Percentiles rank a stretch among this genome's conserved stretches.
These are phyloP conservation scores for Craterocephalus amniculus DNA, from an alignment of 2,797 vertebrate species.

Conservation along the genomic window DNA sequence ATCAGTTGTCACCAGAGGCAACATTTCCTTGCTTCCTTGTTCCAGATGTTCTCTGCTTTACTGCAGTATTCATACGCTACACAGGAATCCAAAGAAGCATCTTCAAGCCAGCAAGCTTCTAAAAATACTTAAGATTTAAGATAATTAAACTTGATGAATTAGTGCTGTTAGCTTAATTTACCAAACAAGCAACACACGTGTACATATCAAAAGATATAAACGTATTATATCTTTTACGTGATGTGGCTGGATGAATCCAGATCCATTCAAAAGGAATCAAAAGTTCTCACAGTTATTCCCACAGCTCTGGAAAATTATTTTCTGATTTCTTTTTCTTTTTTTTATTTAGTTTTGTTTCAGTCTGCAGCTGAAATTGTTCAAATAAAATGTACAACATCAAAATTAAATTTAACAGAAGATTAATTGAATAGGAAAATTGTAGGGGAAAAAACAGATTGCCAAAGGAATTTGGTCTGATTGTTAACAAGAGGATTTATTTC, in stretches of 20 bases:
- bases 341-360: background rate
- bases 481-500: too few relatives aligned
- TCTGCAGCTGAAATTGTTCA: background rate
- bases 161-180: too few relatives aligned
- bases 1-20: background rate
- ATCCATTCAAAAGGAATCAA: slow-evolving; percentile 43
- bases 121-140: too few relatives aligned
- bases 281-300: slow-evolving; percentile 47
- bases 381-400: background rate
- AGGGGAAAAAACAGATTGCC: too few relatives aligned
- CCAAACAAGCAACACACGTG: too few relatives aligned
- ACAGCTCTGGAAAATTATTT: slow-evolving; percentile 13
- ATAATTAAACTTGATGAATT: too few relatives aligned
- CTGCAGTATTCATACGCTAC: background rate
- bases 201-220: background rate
- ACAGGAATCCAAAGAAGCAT: too few relatives aligned
- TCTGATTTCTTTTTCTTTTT: slow-evolving; percentile 1
- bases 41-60: background rate
- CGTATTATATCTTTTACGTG: background rate
- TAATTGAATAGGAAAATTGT: too few relatives aligned
- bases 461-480: too few relatives aligned
- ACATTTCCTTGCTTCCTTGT: background rate
- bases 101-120: too few relatives aligned
- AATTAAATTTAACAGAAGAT: background rate
- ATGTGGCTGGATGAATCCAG: slow-evolving; percentile 45